Conservation (phyloP, 1,140 invertebrate genomes). For the Eumaeus atala region DNA sequence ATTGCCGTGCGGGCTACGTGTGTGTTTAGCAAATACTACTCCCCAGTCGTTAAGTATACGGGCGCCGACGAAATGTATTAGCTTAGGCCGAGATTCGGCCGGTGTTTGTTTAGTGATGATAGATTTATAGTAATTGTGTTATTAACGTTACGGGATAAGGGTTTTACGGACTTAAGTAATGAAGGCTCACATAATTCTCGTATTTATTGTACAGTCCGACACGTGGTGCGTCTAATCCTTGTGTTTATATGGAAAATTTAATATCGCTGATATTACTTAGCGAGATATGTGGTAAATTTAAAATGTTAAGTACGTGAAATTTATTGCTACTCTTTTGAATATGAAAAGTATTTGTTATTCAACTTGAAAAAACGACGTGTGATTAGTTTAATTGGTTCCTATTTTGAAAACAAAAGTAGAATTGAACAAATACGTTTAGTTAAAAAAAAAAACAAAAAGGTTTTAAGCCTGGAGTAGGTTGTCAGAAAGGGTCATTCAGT, state of each 20-base stretch:
- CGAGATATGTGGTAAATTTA: not conserved
- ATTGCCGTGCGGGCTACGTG: slow-evolving; percentile 68
- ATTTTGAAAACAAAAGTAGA: too few species aligned
- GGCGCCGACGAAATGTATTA: slow-evolving; percentile 73
- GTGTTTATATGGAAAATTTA: slow-evolving; percentile 1
- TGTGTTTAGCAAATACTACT: slow-evolving; percentile 70
- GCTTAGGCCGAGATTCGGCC: slow-evolving; percentile 72
- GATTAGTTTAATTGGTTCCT: too few species aligned
- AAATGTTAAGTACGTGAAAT: too few species aligned
- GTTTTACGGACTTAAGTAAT: slow-evolving; percentile 73
- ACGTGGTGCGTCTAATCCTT: slow-evolving; percentile 37
- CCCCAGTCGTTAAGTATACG: slow-evolving; percentile 71
- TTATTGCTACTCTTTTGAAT: not conserved
- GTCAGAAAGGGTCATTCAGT: too few species aligned
- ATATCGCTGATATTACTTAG: not conserved
- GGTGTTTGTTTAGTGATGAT: slow-evolving; percentile 70
- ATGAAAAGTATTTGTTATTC: too few species aligned
- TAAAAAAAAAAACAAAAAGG: too few species aligned
- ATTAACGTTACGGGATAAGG: slow-evolving; percentile 74
- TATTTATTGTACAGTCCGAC: slow-evolving; percentile 63
- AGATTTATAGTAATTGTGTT: slow-evolving; percentile 75
- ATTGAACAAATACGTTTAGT: too few species aligned
- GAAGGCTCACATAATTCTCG: slow-evolving; percentile 64
- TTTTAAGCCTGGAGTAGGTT: too few species aligned
- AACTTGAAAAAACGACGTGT: too few species aligned